Base-by-base conservation (phyloP, 2,113 vertebrate genomes). In the Aegypius monachus region DNA sequence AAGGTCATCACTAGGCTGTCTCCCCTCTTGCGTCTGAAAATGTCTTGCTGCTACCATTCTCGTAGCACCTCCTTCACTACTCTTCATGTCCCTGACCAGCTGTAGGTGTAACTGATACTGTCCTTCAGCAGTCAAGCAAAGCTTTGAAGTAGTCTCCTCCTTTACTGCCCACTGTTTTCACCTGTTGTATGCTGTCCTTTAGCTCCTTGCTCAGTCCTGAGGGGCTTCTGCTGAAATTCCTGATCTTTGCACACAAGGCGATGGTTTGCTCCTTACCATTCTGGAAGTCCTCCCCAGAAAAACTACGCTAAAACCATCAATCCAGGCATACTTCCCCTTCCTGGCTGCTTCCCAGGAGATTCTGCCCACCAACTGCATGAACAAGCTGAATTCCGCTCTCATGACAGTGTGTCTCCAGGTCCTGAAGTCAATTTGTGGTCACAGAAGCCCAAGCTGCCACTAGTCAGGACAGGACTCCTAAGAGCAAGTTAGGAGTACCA, bases 351-450 rank as follows among this genome's bases (percentile, higher is more conserved):
- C 82, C 59, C 63, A 72, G 36, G 53, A 86, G 9, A 16, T 66
- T 59, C 66, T 88, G 48, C 52, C 71, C 58, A 61, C 7, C 66
- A 65, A 34, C 45, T 31, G 21, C 6, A 7, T 0, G 7, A 38
- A 18, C 25, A 22, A 78, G 62, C 56, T 17, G 16, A 65, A 43
- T 47, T 70, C 67, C 48, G 59, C 59, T 70, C 59, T n/a, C 58
- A 1, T 10, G 20, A 18, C 8, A 3, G 22, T 0, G 0, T 8
- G 1, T 20, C 66, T 63, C 67, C 25, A 34, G 16, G 19, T 71
- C 45, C 73, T 47, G 48, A 48, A 74, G 77, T 74, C 84, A 27
- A 26, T 22, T 1, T 74, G 90, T 74, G 90, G 92, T 20, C 81
- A 27, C 20, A 22, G 55, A 68, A 93, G 58, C 63, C 34, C 79